phyloP scores from a whole-genome alignment of 2,113 vertebrate species.

The Dromaius novaehollandiae region DNA sequence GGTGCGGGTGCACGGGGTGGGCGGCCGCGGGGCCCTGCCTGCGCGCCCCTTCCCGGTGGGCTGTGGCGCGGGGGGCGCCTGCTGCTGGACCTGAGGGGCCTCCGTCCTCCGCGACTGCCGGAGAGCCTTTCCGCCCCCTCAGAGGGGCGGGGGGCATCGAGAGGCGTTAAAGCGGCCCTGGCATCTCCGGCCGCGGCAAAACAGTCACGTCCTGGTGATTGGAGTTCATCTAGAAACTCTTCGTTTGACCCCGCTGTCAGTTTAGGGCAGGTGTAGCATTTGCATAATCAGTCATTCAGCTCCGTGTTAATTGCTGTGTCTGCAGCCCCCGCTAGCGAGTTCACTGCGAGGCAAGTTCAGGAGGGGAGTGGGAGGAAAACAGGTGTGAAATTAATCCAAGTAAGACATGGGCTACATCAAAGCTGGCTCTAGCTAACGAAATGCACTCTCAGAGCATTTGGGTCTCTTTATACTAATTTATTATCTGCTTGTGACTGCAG shows the following conservation, averaged over 20 bases:
- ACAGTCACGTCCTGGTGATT: accelerated
- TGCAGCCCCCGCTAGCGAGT: neutral
- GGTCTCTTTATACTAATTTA: neutral
- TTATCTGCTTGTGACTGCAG: too few relatives aligned
- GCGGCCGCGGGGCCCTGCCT: neutral
- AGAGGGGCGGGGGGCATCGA: accelerated
- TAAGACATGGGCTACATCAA: neutral
- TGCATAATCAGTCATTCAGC: neutral
- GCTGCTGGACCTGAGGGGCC: too few relatives aligned
- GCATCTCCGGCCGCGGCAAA: accelerated
- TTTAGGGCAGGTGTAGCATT: neutral
- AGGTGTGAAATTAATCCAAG: neutral
- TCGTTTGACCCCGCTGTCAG: neutral
- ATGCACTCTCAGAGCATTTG: accelerated
- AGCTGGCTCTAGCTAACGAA: accelerated
- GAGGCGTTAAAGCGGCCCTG: accelerated
- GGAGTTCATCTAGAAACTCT: accelerated
- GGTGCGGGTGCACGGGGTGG: neutral
- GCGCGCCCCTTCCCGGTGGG: neutral
- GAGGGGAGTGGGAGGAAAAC: neutral
- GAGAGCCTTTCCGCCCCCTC: neutral
- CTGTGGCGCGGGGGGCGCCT: accelerated
- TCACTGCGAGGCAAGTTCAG: neutral
- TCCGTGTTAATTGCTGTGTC: neutral
- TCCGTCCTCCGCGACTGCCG: too few relatives aligned